A percentile compares a stretch with the other conserved stretches of the same genome.
Evolutionary conservation across 2,797 vertebrate species (phyloP).

Genomic region (Picus viridis): DNA sequence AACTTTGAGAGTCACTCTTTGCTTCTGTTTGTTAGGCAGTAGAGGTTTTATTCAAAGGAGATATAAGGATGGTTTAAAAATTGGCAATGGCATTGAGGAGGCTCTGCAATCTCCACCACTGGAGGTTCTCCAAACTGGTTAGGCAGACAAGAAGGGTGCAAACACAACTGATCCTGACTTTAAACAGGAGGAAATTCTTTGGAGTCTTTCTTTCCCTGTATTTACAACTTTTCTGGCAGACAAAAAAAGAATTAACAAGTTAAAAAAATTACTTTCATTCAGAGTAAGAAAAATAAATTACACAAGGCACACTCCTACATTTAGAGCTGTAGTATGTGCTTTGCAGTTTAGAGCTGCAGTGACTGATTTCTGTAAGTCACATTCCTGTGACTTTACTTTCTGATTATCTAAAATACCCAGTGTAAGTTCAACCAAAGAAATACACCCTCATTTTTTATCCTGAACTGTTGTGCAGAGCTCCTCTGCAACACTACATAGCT

Average conservation of each 20-base stretch:
- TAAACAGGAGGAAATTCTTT: not conserved
- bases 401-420: slow-evolving; percentile 47
- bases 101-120: not conserved
- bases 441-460: not conserved
- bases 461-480: not conserved
- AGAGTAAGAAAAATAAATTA: slow-evolving; percentile 24
- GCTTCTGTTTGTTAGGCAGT: not conserved
- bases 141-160: not conserved
- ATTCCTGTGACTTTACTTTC: slow-evolving; percentile 37
- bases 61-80: not conserved
- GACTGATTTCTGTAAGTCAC: not conserved
- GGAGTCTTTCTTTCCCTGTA: not conserved
- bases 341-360: too few species aligned
- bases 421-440: slow-evolving; percentile 30
- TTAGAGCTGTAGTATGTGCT: not conserved
- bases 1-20: not conserved
- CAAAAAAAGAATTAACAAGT: not conserved
- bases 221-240: not conserved
- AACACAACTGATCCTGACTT: not conserved
- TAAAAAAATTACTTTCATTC: not conserved
- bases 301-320: slow-evolving; percentile 22
- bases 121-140: not conserved
- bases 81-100: not conserved
- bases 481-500: not conserved
- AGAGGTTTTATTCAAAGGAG: not conserved